phyloP scores from a whole-genome alignment of 92 coral and sea anemone species.

The Epizoanthus illoricatus region DNA sequence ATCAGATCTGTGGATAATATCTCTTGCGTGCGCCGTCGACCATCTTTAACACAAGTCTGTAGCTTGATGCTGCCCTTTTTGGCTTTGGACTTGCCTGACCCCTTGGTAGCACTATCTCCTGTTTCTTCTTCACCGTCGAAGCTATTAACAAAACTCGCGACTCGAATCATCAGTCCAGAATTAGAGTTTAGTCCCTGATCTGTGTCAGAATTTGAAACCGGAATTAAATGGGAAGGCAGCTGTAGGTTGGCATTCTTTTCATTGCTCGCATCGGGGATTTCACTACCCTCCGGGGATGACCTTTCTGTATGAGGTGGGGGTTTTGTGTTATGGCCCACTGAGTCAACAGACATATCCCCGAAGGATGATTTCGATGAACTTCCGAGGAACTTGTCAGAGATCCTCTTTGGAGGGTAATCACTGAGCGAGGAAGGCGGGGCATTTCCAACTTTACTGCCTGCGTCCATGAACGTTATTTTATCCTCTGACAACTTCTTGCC shows the following conservation, averaged over 20 bases:
- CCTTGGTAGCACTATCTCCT: not conserved
- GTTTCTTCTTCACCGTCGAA: conserved; percentile 16
- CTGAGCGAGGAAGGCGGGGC: not conserved
- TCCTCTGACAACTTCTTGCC: conserved; percentile 46
- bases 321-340: not conserved
- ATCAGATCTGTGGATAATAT: conserved; percentile 28
- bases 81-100: not conserved
- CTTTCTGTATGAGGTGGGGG: conserved; percentile 27
- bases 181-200: not conserved
- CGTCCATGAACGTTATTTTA: not conserved
- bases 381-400: not conserved
- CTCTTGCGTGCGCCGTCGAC: conserved; percentile 37
- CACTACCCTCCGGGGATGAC: conserved; percentile 38
- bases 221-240: not conserved
- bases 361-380: conserved; percentile 5
- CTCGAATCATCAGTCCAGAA: conserved; percentile 31
- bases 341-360: conserved; percentile 5
- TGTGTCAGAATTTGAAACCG: not conserved
- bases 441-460: not conserved
- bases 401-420: not conserved
- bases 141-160: conserved; percentile 31
- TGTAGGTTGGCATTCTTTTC: conserved; percentile 13
- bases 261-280: conserved; percentile 24
- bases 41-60: conserved; percentile 38
- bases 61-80: conserved; percentile 37